Percentiles rank a stretch among this genome's conserved stretches.
Evolutionary conservation across 2,888 invertebrate genomes (phyloP).

Genomic region (Dicyrtomina minuta): DNA sequence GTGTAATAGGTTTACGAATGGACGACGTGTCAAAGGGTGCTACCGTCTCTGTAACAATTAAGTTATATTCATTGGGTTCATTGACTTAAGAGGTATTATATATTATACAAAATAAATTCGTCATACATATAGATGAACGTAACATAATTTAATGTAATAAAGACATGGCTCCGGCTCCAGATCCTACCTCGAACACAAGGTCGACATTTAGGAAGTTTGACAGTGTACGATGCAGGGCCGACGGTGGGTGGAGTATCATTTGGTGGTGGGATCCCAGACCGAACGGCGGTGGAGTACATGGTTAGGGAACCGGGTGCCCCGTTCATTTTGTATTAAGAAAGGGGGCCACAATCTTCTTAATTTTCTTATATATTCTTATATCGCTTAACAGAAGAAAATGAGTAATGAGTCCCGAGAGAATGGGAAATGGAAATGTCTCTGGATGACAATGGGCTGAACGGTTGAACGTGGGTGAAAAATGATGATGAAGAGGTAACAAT

Average conservation of each 20-base stretch:
- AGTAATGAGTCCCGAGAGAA: neutral
- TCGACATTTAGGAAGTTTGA: constrained; percentile 28
- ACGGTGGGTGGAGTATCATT: constrained; percentile 25
- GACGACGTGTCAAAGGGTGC: constrained; percentile 42
- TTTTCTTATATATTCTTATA: too few species aligned
- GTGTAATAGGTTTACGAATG: neutral
- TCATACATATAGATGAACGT: neutral
- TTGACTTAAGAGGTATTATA: too few species aligned
- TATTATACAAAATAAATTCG: too few species aligned
- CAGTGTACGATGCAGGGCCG: constrained; percentile 42
- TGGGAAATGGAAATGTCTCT: constrained; percentile 15
- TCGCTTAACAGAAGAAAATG: neutral
- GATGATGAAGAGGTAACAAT: neutral
- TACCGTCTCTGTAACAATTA: constrained; percentile 39
- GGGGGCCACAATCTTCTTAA: neutral
- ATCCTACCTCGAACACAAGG: constrained; percentile 25
- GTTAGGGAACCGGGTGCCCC: constrained; percentile 44
- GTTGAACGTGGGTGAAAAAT: neutral
- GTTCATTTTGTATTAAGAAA: constrained; percentile 12
- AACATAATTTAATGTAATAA: neutral
- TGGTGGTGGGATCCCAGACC: constrained; percentile 28
- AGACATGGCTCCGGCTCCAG: too few species aligned
- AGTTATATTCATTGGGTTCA: too few species aligned
- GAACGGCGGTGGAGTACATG: constrained; percentile 39
- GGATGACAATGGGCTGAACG: neutral